A percentile compares a stretch with the other conserved stretches of the same genome.
Evolutionary conservation across 2,888 invertebrate genomes (phyloP).

Genomic region (Odontocerum albicorne): DNA sequence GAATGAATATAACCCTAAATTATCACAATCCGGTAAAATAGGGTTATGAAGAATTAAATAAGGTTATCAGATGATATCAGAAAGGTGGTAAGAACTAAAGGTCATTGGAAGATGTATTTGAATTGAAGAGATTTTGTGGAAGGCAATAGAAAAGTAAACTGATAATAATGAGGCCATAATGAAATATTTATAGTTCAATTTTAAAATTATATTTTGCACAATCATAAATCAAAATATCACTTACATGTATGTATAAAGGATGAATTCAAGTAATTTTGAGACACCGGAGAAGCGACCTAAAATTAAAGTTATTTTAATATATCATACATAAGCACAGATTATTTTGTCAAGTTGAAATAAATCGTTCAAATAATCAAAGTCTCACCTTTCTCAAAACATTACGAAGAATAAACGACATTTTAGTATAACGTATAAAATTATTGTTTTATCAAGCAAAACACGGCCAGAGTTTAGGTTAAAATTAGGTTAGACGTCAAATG

Average conservation of each 20-base stretch:
- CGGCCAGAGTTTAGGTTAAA: neutral
- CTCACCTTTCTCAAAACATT: conserved; percentile 14
- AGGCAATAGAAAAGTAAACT: too few relatives aligned
- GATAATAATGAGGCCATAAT: too few relatives aligned
- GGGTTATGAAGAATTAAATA: too few relatives aligned
- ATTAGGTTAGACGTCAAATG: neutral
- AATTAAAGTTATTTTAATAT: neutral
- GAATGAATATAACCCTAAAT: too few relatives aligned
- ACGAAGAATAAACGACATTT: conserved; percentile 17
- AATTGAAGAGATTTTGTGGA: too few relatives aligned
- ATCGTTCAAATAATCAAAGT: neutral
- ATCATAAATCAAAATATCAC: neutral
- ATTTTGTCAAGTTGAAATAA: neutral
- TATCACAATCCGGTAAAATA: too few relatives aligned
- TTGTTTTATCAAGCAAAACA: neutral
- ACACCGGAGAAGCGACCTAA: conserved; percentile 10
- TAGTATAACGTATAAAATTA: neutral
- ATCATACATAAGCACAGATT: neutral
- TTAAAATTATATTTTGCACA: too few relatives aligned
- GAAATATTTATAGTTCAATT: too few relatives aligned
- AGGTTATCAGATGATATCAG: too few relatives aligned
- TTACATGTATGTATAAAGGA: conserved; percentile 21
- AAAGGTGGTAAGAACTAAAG: too few relatives aligned
- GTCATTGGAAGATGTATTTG: too few relatives aligned
- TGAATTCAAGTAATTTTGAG: conserved; percentile 7